Percentiles rank a stretch among this genome's conserved stretches.
These are phyloP conservation scores for Oryzias javanicus DNA, from an alignment of 2,113 vertebrate species.

Conservation along the genomic window DNA sequence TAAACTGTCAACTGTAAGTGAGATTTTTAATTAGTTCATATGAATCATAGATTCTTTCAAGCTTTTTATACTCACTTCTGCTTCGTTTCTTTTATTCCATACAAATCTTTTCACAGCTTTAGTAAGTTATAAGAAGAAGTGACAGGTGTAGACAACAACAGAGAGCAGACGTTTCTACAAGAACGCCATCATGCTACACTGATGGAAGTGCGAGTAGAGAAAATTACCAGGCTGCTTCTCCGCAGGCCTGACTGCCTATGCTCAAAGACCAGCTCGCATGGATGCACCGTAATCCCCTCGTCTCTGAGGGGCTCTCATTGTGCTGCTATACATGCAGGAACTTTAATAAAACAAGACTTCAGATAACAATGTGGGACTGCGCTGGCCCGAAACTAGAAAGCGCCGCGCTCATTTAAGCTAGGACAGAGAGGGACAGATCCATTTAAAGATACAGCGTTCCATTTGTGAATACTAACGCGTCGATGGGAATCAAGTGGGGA, in stretches of 20 bases:
- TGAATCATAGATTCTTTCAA: too few relatives aligned
- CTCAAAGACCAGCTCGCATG: slow-evolving; percentile 49
- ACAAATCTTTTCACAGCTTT: too few relatives aligned
- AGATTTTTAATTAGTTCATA: too few relatives aligned
- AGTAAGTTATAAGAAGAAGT: not conserved
- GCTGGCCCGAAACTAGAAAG: slow-evolving; percentile 16
- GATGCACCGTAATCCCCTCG: slow-evolving; percentile 58
- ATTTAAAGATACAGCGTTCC: not conserved
- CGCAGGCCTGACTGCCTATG: slow-evolving; percentile 65
- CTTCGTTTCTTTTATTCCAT: too few relatives aligned
- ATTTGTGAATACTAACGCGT: too few relatives aligned
- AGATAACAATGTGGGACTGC: slow-evolving; percentile 28
- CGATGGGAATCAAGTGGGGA: not conserved
- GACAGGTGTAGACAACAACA: slow-evolving; percentile 31
- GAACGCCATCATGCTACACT: slow-evolving; percentile 39
- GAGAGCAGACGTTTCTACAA: slow-evolving; percentile 33
- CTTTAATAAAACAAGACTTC: slow-evolving; percentile 64
- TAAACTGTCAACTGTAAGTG: too few relatives aligned
- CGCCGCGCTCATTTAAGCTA: slow-evolving; percentile 28
- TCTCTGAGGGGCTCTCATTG: slow-evolving; percentile 59
- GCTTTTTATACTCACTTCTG: too few relatives aligned
- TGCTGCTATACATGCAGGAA: slow-evolving; percentile 49
- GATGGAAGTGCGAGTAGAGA: slow-evolving; percentile 41
- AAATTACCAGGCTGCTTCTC: slow-evolving; percentile 63
- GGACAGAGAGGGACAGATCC: slow-evolving; percentile 3